phyloP scores from a whole-genome alignment of 2,888 invertebrate species.

The Saturnia japonica region DNA sequence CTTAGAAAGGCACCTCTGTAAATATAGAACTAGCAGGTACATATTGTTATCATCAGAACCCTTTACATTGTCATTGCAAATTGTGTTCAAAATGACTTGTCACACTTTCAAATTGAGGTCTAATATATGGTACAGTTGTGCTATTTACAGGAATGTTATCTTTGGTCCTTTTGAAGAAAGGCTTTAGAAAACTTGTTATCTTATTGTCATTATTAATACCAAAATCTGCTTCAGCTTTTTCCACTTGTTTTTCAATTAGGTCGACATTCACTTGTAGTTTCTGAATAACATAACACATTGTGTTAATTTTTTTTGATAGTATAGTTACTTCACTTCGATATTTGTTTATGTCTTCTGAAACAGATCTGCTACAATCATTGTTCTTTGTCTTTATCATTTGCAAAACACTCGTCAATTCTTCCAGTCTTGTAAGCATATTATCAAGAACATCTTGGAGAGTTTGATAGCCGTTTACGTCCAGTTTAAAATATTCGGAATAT shows the following conservation, averaged over 20 bases:
- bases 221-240: slow-evolving; percentile 83
- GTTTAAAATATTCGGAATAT: slow-evolving; percentile 80
- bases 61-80: background rate
- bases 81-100: slow-evolving; percentile 55
- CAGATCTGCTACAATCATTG: slow-evolving; percentile 65
- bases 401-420: slow-evolving; percentile 84
- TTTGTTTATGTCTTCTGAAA: slow-evolving; percentile 79
- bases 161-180: slow-evolving; percentile 76
- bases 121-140: slow-evolving; percentile 29
- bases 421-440: slow-evolving; percentile 85
- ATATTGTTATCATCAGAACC: background rate
- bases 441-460: slow-evolving; percentile 84
- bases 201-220: slow-evolving; percentile 81
- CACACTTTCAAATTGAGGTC: slow-evolving; percentile 55
- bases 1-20: background rate
- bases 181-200: slow-evolving; percentile 82
- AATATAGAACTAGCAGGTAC: background rate
- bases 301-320: slow-evolving; percentile 80
- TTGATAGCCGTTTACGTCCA: slow-evolving; percentile 79
- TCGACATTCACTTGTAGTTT: slow-evolving; percentile 76
- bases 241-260: slow-evolving; percentile 81
- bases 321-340: slow-evolving; percentile 76
- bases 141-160: slow-evolving; percentile 34
- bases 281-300: slow-evolving; percentile 77
- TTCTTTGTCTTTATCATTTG: slow-evolving; percentile 80